A percentile compares a stretch with the other conserved stretches of the same genome.
Conservation (phyloP, 2,797 vertebrate species). For the Ispidina picta region DNA sequence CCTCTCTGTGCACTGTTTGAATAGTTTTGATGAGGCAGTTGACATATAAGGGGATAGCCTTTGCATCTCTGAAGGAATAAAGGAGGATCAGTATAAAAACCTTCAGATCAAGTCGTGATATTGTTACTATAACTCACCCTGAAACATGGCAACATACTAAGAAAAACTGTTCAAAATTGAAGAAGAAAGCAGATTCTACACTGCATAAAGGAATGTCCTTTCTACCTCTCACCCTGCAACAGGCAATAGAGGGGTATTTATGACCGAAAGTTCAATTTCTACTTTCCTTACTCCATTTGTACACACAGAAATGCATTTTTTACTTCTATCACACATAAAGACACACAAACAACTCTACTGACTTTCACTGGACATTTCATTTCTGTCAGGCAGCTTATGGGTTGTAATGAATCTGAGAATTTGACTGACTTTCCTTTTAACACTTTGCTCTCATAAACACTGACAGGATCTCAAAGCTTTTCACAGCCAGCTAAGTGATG, state of each 20-base stretch:
- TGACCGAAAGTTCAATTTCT: background rate
- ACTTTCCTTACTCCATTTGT: background rate
- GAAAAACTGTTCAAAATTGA: background rate
- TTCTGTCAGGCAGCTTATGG: constrained; percentile 8
- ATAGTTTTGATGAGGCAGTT: background rate
- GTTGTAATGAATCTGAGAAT: constrained; percentile 39
- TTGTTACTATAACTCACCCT: background rate
- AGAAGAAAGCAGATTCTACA: background rate
- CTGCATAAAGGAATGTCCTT: background rate
- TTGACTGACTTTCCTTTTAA: constrained; percentile 43
- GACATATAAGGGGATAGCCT: background rate
- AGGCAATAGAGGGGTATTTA: background rate
- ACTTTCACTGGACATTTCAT: constrained; percentile 16
- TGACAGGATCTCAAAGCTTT: background rate
- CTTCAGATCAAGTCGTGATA: background rate
- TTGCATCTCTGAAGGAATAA: background rate
- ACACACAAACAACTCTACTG: background rate
- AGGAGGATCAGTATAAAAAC: background rate
- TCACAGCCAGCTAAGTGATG: constrained; percentile 10
- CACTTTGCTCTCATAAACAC: constrained; percentile 37
- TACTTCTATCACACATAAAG: background rate
- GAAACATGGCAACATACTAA: background rate
- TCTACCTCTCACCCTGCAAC: background rate
- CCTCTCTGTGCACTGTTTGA: accelerated
- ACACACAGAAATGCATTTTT: background rate